Base-by-base conservation (phyloP, 2,113 vertebrate genomes). In the Redunca redunca region DNA sequence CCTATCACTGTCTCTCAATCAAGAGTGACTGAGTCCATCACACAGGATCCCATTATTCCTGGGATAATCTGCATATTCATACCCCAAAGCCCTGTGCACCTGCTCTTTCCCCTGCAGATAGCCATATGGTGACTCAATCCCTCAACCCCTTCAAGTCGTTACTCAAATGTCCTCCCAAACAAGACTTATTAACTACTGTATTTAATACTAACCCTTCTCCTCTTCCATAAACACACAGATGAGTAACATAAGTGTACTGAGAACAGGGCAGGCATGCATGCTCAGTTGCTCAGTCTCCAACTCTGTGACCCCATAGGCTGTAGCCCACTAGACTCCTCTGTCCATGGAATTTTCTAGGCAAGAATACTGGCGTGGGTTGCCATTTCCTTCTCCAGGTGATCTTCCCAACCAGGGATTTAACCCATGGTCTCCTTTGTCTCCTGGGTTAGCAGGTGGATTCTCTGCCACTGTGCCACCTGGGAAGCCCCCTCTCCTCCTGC, bases 1-100 rank as follows among this genome's bases (percentile, higher is more conserved):
- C 77, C 80, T 94, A 48, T 7, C 85, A 58, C 52, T 86, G 25
- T 92, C 43, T 95, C 74, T 92, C 14, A 95, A 23, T 77, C 28
- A 91, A 67, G 19, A 91, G 23, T 86, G 60, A 94, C 0, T 67
- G 8, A 96, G 23, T 46, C 36, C 43, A 57, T 77, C 80, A 89
- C 80, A 89, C 40, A 33, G 15, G 6, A 77, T 16, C 58, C 60
- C 28, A 25, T 52, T 88, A 85, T 87, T 94, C n/a, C 94, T 92
- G 36, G 33, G 67, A 92, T 53, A 55, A 81, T 43, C 17, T 55
- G 21, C 9, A 93, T 85, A 36, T 3, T 84, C 13, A n/a, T 91
- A 85, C n/a, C n/a, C 74, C 48, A 77, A 25, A 60, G 48, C 14
- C 28, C 78, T 97, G 62, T 85, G 15, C 15, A 82, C 17, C 52